These are phyloP conservation scores for Peromyscus aztecus DNA, from an alignment of 2,797 vertebrate genomes.

Conservation along the genomic window DNA sequence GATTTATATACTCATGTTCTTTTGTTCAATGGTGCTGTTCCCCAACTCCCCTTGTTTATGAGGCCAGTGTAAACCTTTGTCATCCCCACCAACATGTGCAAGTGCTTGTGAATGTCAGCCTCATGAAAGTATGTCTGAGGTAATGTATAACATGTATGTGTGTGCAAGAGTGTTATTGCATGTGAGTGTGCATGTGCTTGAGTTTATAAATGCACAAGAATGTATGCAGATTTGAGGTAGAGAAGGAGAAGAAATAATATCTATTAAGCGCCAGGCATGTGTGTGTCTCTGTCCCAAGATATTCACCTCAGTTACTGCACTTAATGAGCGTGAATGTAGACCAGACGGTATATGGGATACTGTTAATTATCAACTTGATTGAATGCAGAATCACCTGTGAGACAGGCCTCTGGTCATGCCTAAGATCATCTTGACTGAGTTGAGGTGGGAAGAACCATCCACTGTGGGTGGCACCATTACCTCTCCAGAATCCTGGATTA, in stretches of 20 bases:
- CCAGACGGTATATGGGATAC: not conserved
- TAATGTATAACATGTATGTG: not conserved
- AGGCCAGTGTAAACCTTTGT: rapidly evolving
- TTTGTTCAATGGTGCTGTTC: not conserved
- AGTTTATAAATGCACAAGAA: not conserved
- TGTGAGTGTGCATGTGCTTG: not conserved
- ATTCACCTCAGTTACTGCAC: not conserved
- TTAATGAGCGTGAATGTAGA: not conserved
- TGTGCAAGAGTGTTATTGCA: not conserved
- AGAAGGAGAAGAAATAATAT: not conserved
- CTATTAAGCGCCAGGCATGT: not conserved
- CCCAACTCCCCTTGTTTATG: not conserved
- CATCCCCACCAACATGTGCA: not conserved
- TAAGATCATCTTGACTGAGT: not conserved
- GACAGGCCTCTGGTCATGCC: not conserved
- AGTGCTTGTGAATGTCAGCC: not conserved
- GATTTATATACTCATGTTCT: not conserved
- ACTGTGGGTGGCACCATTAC: not conserved
- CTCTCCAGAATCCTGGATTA: not conserved
- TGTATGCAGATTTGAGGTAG: not conserved
- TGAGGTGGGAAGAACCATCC: not conserved
- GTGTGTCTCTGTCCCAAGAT: not conserved
- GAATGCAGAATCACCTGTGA: not conserved
- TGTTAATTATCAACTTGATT: not conserved
- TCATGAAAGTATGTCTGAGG: not conserved